Conservation (phyloP, 2,113 vertebrate genomes). For the Hipposideros armiger region DNA sequence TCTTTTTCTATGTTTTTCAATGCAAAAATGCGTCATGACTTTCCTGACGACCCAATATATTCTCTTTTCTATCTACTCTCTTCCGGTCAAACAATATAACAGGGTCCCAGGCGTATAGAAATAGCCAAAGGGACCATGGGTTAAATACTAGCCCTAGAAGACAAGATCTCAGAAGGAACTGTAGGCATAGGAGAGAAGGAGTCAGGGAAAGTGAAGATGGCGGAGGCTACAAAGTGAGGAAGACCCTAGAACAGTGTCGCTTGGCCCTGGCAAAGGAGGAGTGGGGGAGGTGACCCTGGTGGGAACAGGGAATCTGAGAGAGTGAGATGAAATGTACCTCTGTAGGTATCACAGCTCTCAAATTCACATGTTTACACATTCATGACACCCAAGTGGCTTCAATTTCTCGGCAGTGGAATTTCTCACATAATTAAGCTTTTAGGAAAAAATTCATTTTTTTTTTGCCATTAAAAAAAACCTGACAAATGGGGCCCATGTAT, state of each 20-base stretch:
- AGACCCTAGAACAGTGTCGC: neutral
- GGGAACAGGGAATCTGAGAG: neutral
- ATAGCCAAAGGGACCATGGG: neutral
- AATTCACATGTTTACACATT: slow-evolving; percentile 75
- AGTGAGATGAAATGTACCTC: slow-evolving; percentile 15
- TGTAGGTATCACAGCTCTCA: slow-evolving; percentile 62
- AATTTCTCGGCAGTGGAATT: slow-evolving; percentile 65
- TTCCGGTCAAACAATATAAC: slow-evolving; percentile 40
- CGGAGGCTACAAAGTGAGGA: neutral
- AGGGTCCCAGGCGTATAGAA: neutral
- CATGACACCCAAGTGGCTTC: slow-evolving; percentile 20
- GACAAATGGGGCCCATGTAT: slow-evolving; percentile 82
- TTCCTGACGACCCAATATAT: neutral
- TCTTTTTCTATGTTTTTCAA: no score
- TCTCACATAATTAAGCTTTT: slow-evolving; percentile 78
- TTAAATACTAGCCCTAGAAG: neutral
- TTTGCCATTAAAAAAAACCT: slow-evolving; percentile 78
- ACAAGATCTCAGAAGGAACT: neutral
- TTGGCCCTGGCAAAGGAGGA: neutral
- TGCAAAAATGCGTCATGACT: no score
- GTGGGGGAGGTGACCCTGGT: neutral
- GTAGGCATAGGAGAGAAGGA: neutral
- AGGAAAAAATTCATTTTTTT: slow-evolving; percentile 68
- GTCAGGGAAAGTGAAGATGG: neutral
- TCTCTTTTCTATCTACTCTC: neutral